Evolutionary conservation across 2,888 invertebrate genomes (phyloP), one percentile per base, ranked within the genome.

Genomic region (Drosophila hamatofila): DNA sequence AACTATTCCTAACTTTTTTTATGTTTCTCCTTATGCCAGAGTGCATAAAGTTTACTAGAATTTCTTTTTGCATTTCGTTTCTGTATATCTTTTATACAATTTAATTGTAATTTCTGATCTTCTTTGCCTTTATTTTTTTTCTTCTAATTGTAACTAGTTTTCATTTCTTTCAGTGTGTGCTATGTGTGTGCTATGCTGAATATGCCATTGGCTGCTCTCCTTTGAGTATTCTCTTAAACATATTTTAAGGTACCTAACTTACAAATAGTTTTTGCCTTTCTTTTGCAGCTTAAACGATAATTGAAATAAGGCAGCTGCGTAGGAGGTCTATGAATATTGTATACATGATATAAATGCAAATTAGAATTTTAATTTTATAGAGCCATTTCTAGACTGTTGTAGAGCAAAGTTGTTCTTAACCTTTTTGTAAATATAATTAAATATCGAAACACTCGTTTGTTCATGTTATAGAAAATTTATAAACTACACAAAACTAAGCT

Each of bases 171-270:
- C 75, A 72, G 67, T 75, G 57, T 79, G 80, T 62, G 63, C 57
- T 68, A 67, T 69, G 56, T 30, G 30, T 61, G 74, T 72, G 77
- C 72, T 75, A 72, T 56, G 68, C 67, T 74, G 61, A 70, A 64
- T 49, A 56, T 55, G 80, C 67, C 80, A 54, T 70, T 52, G 76
- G 63, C 61, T 62, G 67, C 51, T 14, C 23, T 23, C 49, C 7
- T 56, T 66, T 54, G 73, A 83, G 61, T 71, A 66, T 55, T 71
- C 42, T 39, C 35, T 60, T 78, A 67, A 72, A 4, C 35, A 54
- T 59, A 69, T 81, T 77, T 77, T 87, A 91, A 92, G 92, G 91
- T 92, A 91, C 92, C 92, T 91, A 92, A 92, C 92, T 92, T 91
- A 91, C 92, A 92, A 88, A 89, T 91, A 92, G 91, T 91, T 90